A percentile compares a stretch with the other conserved stretches of the same genome.
Conservation (phyloP, 2,797 vertebrate species). For the Chloroceryle amazona region DNA sequence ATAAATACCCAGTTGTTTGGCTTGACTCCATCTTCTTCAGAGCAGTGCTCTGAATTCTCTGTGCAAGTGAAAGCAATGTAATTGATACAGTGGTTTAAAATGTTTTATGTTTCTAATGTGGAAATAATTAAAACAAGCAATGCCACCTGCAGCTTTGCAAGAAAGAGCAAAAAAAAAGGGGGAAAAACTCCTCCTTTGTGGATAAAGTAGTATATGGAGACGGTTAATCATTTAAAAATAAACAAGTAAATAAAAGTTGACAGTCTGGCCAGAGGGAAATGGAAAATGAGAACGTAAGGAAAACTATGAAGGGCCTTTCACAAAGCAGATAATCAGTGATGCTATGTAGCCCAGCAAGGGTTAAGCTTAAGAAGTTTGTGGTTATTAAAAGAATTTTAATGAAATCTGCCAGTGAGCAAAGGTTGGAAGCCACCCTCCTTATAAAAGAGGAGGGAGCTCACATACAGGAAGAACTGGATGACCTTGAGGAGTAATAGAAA, state of each 20-base stretch:
- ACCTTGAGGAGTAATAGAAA: conserved; percentile 62
- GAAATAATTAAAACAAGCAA: background rate
- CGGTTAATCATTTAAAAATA: background rate
- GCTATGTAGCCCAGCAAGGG: background rate
- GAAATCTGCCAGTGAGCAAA: conserved; percentile 25
- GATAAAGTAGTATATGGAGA: background rate
- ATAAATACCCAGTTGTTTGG: conserved; percentile 26
- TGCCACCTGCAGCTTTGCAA: background rate
- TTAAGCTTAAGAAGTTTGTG: conserved; percentile 30
- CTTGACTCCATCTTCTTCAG: background rate
- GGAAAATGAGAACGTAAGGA: background rate
- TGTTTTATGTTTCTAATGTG: background rate
- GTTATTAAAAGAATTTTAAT: conserved; percentile 57
- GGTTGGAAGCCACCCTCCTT: conserved; percentile 7
- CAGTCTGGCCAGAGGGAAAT: background rate
- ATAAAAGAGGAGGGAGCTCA: background rate
- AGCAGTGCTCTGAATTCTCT: background rate
- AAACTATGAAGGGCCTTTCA: background rate
- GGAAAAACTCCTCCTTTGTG: background rate
- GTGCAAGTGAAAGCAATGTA: background rate
- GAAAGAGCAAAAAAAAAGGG: background rate
- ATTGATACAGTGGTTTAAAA: background rate
- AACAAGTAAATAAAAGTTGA: background rate
- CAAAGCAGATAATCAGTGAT: background rate
- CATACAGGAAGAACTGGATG: conserved; percentile 24